phyloP scores from a whole-genome alignment of 2,113 vertebrate species.

The Chauna torquata region DNA sequence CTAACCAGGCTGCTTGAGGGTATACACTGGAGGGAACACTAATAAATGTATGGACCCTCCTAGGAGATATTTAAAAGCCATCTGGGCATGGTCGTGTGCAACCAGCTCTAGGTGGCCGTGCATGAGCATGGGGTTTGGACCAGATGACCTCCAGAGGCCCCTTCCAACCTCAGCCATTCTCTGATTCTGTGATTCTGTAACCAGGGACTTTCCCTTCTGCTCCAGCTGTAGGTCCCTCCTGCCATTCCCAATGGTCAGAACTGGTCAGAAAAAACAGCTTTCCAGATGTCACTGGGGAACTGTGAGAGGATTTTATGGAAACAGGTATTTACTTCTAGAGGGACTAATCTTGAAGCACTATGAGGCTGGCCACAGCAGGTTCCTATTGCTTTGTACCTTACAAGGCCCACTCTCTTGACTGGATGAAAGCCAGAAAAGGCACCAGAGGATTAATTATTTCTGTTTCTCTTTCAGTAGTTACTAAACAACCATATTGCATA shows the following conservation, averaged over 20 bases:
- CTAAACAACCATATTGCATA: background rate
- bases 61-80: background rate
- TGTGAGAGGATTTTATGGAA: background rate
- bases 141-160: background rate
- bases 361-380: background rate
- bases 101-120: background rate
- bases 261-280: background rate
- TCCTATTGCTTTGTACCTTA: background rate
- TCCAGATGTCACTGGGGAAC: background rate
- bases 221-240: background rate
- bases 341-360: background rate
- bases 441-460: background rate
- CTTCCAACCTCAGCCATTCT: background rate
- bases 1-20: background rate
- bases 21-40: background rate
- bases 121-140: background rate
- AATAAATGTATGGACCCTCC: background rate
- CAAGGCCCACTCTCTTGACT: background rate
- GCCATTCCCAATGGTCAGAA: background rate
- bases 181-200: background rate
- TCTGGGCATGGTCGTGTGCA: background rate
- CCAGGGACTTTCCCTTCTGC: background rate
- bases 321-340: background rate
- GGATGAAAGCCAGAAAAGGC: background rate
- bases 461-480: background rate